phyloP scores from a whole-genome alignment of 2,113 vertebrate genomes.

The Scalopus aquaticus region DNA sequence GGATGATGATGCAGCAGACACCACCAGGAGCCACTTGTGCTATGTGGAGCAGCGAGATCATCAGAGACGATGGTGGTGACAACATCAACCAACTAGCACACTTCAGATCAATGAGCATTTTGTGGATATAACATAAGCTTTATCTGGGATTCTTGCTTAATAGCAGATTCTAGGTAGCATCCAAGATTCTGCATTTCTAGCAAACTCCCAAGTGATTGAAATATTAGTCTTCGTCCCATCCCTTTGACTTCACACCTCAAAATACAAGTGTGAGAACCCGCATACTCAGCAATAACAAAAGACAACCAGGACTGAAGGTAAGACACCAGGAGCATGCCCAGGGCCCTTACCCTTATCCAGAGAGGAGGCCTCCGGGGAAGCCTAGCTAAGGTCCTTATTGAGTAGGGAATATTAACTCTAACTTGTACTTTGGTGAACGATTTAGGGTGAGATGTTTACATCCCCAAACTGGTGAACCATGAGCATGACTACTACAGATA shows the following conservation, averaged over 20 bases:
- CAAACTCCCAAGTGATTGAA: not conserved
- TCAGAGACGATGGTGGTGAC: not conserved
- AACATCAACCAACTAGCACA: not conserved
- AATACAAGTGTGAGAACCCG: not conserved
- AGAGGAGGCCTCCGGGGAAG: not conserved
- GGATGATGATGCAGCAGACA: not conserved
- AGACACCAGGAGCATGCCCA: not conserved
- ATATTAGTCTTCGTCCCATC: not conserved
- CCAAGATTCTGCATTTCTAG: not conserved
- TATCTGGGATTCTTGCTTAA: not conserved
- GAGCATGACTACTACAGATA: not conserved
- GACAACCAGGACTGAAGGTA: not conserved
- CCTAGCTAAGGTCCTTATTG: not conserved
- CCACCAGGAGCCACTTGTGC: not conserved
- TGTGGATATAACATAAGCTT: not conserved
- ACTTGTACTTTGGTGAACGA: not conserved
- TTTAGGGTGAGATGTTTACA: not conserved
- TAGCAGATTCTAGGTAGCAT: not conserved
- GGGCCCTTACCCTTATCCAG: not conserved
- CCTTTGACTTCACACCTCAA: not conserved
- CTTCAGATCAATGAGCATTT: not conserved
- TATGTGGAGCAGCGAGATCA: not conserved
- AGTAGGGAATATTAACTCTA: not conserved
- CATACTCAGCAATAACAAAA: not conserved
- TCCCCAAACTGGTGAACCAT: not conserved